Percentiles rank a stretch among this genome's conserved stretches.
phyloP scores from a whole-genome alignment of 2,888 invertebrate genomes.

The Flabesymbios commensalis region DNA sequence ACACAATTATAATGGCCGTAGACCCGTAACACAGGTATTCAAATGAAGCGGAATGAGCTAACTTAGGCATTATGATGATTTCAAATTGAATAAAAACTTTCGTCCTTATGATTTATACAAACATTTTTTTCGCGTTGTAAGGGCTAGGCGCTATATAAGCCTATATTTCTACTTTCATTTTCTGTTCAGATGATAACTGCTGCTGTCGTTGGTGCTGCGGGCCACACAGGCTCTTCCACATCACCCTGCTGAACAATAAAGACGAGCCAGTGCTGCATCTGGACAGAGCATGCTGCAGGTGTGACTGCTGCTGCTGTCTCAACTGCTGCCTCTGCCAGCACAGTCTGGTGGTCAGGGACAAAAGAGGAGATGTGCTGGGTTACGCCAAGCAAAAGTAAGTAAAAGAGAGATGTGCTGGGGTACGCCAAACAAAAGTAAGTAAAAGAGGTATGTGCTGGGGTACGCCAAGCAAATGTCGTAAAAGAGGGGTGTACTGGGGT shows the following conservation, averaged over 20 bases:
- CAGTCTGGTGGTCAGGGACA: conserved; percentile 39
- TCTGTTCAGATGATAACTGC: conserved; percentile 41
- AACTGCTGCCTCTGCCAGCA: conserved; percentile 40
- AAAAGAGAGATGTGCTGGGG: not conserved
- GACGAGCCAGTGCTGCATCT: conserved; percentile 42
- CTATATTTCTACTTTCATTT: no score
- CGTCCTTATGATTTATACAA: no score
- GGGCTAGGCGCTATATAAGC: no score
- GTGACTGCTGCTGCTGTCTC: conserved; percentile 42
- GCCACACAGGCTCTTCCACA: conserved; percentile 39
- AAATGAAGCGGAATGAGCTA: no score
- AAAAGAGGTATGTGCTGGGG: not conserved
- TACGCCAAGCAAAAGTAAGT: conserved; percentile 15
- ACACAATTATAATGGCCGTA: no score
- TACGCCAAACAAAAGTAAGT: not conserved
- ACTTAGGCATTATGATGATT: no score
- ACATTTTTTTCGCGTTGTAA: no score
- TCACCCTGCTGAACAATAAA: conserved; percentile 38
- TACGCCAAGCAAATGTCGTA: no score
- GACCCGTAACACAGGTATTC: no score
- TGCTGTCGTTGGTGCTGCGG: conserved; percentile 46
- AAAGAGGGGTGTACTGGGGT: no score
- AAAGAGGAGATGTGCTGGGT: conserved; percentile 37
- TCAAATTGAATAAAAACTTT: no score
- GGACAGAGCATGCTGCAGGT: conserved; percentile 39